phyloP scores from a whole-genome alignment of 1,140 invertebrate species.

The Trichonephila inaurata region DNA sequence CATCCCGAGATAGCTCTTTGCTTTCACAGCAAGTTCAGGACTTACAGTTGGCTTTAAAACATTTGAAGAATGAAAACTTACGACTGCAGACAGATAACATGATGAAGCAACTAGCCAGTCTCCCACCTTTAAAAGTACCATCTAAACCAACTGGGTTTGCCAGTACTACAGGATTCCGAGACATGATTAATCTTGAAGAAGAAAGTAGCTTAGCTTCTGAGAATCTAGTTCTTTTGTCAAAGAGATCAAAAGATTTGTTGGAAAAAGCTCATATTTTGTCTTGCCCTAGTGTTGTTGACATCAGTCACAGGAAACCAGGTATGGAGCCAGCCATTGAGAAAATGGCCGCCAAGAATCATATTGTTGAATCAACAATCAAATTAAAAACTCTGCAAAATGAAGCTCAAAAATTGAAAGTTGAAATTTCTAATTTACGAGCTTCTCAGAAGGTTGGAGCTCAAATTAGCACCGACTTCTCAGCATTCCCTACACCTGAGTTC shows the following conservation, averaged over 20 bases:
- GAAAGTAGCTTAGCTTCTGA: neutral
- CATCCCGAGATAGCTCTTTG: conserved; percentile 77
- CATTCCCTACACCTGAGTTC: conserved; percentile 66
- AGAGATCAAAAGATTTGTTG: conserved; percentile 59
- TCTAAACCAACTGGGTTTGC: conserved; percentile 65
- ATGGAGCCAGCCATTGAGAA: conserved; percentile 80
- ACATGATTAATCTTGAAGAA: conserved; percentile 69
- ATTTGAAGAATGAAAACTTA: conserved; percentile 80
- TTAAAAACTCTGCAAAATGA: conserved; percentile 79
- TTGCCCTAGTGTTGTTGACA: conserved; percentile 31
- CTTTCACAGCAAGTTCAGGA: conserved; percentile 79
- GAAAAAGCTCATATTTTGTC: conserved; percentile 79
- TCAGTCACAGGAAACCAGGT: conserved; percentile 77
- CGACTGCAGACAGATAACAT: conserved; percentile 77
- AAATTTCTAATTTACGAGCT: conserved; percentile 62
- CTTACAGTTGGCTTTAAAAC: conserved; percentile 80
- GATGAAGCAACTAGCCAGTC: conserved; percentile 58
- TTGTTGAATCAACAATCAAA: conserved; percentile 81
- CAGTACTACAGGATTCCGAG: conserved; percentile 62
- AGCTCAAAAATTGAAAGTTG: conserved; percentile 56
- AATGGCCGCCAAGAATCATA: conserved; percentile 81
- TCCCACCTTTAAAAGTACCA: conserved; percentile 70
- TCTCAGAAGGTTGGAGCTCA: conserved; percentile 42
- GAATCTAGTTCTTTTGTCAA: conserved; percentile 34
- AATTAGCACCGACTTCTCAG: conserved; percentile 63